Base-by-base conservation (phyloP, 2,888 invertebrate species). In the Lasioglossum figueresi region DNA sequence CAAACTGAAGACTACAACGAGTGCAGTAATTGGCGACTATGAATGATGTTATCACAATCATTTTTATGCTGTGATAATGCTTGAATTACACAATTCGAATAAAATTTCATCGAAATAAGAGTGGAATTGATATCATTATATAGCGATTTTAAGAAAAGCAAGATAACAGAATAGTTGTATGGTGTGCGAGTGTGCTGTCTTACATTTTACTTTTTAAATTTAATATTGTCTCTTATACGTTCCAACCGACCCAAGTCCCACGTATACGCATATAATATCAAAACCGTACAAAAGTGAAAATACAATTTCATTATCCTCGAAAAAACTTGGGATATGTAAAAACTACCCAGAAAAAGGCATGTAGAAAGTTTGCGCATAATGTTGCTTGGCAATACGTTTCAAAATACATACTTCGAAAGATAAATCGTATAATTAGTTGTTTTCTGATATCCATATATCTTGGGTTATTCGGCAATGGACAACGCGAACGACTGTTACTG, bases 241-340 rank as follows among this genome's bases (percentile, higher is more conserved):
- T 63, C 19, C 19, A 31, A 63, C 63, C 63, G 63, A 63, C 63
- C 34, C 63, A 63, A 34, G 19, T 63, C 63, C 63, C 86, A 63
- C 63, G 3, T 63, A 34, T 63, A 63, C 43, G 43, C n/a, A 52
- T 52, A 52, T 52, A 87, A 90, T 90, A 89, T 91, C 80, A 91
- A 91, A 89, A 88, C 89, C 90, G 89, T 91, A 92, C 85, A 92
- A 92, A 92, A 92, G 90, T 91, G 90, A 93, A 90, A 91, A 91
- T 89, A 88, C 85, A 84, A 86, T 82, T 83, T 81, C 79, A 72
- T 89, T 74, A 34, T 79, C 84, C 59, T 86, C 81, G 80, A 82
- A 86, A 80, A 88, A 86, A 85, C 76, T 88, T 76, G 78, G 80
- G 89, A 89, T 90, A 88, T 89, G 86, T 86, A 80, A 40, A 70